Evolutionary conservation across 2,888 invertebrate species (phyloP), one percentile per base, ranked within the genome.

Genomic region (Napeogenes inachia): DNA sequence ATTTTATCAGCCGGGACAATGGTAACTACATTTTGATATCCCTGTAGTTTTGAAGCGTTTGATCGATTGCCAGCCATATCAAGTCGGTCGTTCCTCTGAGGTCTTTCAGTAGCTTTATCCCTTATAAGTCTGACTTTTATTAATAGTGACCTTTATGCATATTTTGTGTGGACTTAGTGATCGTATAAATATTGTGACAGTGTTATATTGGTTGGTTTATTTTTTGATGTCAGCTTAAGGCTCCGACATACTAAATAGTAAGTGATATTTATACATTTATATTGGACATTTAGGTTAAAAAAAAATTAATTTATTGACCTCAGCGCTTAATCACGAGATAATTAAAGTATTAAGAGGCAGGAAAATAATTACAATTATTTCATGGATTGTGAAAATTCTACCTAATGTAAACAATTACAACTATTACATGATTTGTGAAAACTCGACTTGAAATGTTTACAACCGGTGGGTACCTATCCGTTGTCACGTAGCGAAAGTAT

Each of bases 21-120:
- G 77, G 87, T 87, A 84, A 89, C 87, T 88, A 87, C 82, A 82
- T 87, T 88, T 87, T 87, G 86, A 88, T 86, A 85, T 84, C 82
- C 82, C 70, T 77, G 75, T 75, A 84, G 83, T 84, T 87, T 84
- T 81, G 78, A 82, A 80, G 75, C 78, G 73, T 76, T 81, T 87
- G 88, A 88, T 87, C 80, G 84, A 88, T 88, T 76, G 79, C 77
- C 63, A 66, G 70, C 60, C 59, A 62, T 64, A 67, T 67, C 58
- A 42, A 67, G 64, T 54, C 64, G 63, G 64, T 65, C 62, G 64
- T 58, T 73, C 78, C 77, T 76, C 73, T 72, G 77, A 73, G 79
- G 71, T 72, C 60, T 75, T 72, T 70, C 66, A 71, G 72, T 74
- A 73, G 69, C 71, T 72, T 71, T 74, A 66, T 66, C 69, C 71